These are phyloP conservation scores for Acanthopagrus latus DNA, from an alignment of 2,797 vertebrate species.

Conservation along the genomic window DNA sequence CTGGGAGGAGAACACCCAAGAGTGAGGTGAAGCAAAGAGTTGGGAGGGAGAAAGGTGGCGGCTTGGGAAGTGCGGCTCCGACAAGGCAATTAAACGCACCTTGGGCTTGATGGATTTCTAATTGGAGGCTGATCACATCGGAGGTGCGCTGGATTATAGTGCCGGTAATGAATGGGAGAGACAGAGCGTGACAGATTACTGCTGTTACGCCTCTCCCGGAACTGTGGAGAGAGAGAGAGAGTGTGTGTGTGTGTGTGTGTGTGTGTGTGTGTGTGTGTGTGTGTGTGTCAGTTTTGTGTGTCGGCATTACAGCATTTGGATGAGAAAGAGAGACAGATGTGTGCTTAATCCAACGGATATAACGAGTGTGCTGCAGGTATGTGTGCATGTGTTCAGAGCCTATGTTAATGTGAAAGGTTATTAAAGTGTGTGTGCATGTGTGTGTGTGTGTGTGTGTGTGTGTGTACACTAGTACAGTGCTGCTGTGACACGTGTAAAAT, in stretches of 20 bases:
- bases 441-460: not conserved
- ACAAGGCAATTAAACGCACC: conserved; percentile 84
- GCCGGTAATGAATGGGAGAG: conserved; percentile 78
- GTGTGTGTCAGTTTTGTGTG: conserved; percentile 2
- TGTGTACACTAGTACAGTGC: not conserved
- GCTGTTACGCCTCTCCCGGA: conserved; percentile 67
- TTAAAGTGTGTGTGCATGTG: not conserved
- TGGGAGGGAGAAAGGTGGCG: conserved; percentile 56
- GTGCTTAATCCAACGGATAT: conserved; percentile 3
- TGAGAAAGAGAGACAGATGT: conserved; percentile 6
- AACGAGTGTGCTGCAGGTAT: not conserved
- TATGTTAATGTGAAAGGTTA: conserved; percentile 3
- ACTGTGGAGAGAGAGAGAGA: conserved; percentile 52
- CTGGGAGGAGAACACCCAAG: conserved; percentile 36
- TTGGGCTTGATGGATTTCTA: conserved; percentile 83
- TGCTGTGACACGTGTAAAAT: conserved; percentile 37
- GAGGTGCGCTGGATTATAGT: conserved; percentile 82
- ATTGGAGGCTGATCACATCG: conserved; percentile 84
- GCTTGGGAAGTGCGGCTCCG: conserved; percentile 70
- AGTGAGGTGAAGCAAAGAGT: conserved; percentile 48
- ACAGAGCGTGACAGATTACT: conserved; percentile 79
- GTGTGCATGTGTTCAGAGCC: not conserved
- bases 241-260: conserved; percentile 31
- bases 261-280: not conserved
- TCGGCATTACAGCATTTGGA: not conserved